phyloP scores from a whole-genome alignment of 2,888 invertebrate species.

The Nomada fabriciana region DNA sequence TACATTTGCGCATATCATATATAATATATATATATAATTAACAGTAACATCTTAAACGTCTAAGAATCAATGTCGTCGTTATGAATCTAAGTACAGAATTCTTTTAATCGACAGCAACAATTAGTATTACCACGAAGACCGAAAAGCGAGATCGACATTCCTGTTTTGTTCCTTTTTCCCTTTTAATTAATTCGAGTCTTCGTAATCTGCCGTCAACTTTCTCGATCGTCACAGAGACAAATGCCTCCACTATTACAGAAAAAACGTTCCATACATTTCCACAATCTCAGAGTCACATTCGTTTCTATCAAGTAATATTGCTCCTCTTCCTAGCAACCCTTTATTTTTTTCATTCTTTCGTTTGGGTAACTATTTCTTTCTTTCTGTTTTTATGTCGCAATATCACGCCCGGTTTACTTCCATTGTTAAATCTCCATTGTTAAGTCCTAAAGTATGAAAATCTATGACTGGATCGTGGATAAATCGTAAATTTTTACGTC shows the following conservation, averaged over 20 bases:
- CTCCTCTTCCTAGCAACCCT: not conserved
- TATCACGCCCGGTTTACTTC: constrained; percentile 28
- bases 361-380: not conserved
- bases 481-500: not conserved
- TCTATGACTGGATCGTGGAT: not conserved
- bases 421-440: constrained; percentile 37
- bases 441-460: constrained; percentile 19
- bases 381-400: not conserved
- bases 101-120: constrained; percentile 45
- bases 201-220: constrained; percentile 26
- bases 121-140: constrained; percentile 26
- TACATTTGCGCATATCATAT: constrained; percentile 15
- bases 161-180: not conserved
- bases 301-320: too few species aligned
- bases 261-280: constrained; percentile 4
- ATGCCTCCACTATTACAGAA: not conserved
- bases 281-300: not conserved
- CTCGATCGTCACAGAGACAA: not conserved
- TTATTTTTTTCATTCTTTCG: not conserved
- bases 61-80: constrained; percentile 33
- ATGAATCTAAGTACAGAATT: constrained; percentile 37
- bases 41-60: constrained; percentile 35
- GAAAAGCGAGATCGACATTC: constrained; percentile 16
- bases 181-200: constrained; percentile 22
- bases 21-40: constrained; percentile 5